Base-by-base conservation (phyloP, 2,113 vertebrate species). In the Siniperca chuatsi region DNA sequence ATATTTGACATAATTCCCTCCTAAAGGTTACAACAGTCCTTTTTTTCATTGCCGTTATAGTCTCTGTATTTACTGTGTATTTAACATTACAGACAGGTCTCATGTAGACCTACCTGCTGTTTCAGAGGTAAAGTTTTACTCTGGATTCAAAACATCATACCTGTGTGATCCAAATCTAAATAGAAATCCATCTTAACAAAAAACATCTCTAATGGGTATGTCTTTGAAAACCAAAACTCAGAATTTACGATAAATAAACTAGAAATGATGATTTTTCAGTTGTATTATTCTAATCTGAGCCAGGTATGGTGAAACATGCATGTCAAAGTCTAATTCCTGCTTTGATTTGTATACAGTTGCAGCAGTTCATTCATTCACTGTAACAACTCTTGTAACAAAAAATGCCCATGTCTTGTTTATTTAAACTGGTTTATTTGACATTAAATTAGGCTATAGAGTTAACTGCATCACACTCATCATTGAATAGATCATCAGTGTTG, bases 401-500 rank as follows among this genome's bases (percentile, higher is more conserved):
- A 79, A 68, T 29, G n/a, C 25, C 4, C 37, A 77, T 0, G 12
- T 65, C 13, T 33, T 7, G 13, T 77, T 55, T 78, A 75, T 82
- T 71, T 58, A 83, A 75, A 71, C 77, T 60, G 61, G 88, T 96
- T 95, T 95, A 95, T 94, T 95, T 89, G 18, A 88, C 90, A 92
- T 89, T 83, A 91, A 93, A 90, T 92, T 91, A 93, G 85, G 77
- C 87, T 92, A 90, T 84, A 93, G 78, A 83, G 80, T 88, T 92
- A 92, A 93, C 87, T 89, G 92, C 93, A 95, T 90, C 73, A 92
- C 81, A 92, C 75, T 90, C 85, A 78, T 92, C 81, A 83, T 69
- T 88, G 75, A 86, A 90, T 93, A 90, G 88, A 87, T 86, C 83
- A 84, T 89, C 90, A 91, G 90, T 90, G 82, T 87, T 84, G 88